Conservation (phyloP, 2,113 vertebrate species). For the Halcyon senegalensis region DNA sequence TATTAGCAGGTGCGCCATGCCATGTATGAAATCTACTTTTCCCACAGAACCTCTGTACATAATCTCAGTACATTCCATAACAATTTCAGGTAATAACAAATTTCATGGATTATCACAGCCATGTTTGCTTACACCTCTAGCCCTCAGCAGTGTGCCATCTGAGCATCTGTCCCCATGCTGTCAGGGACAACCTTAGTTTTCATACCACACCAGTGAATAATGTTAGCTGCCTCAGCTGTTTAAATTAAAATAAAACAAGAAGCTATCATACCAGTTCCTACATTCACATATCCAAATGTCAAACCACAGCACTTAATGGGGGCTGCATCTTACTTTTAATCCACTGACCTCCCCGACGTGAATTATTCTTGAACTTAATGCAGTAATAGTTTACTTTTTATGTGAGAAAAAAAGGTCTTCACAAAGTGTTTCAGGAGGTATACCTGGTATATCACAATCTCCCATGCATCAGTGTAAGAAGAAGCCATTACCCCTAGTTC, state of each 20-base stretch:
- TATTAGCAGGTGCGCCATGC: not conserved
- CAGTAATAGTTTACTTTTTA: not conserved
- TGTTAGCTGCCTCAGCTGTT: rapidly evolving
- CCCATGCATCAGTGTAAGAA: not conserved
- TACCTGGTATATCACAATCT: not conserved
- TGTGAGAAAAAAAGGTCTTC: not conserved
- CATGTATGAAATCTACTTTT: not conserved
- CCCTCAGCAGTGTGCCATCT: not conserved
- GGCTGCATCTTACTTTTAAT: not conserved
- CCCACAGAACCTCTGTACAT: rapidly evolving
- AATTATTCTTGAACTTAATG: not conserved
- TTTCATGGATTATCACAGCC: not conserved
- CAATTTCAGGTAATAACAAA: not conserved
- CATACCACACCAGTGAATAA: not conserved
- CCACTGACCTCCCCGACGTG: not conserved
- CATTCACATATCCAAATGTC: not conserved
- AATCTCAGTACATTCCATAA: not conserved
- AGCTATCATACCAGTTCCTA: not conserved
- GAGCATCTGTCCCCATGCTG: not conserved
- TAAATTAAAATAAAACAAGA: not conserved
- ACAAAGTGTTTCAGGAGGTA: not conserved
- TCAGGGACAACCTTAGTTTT: not conserved
- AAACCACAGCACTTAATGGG: not conserved
- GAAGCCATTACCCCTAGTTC: not conserved
- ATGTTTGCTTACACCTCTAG: not conserved